Evolutionary conservation across 2,797 vertebrate species (phyloP), one percentile per base, ranked within the genome.

Genomic region (Hafferia zeledoni): DNA sequence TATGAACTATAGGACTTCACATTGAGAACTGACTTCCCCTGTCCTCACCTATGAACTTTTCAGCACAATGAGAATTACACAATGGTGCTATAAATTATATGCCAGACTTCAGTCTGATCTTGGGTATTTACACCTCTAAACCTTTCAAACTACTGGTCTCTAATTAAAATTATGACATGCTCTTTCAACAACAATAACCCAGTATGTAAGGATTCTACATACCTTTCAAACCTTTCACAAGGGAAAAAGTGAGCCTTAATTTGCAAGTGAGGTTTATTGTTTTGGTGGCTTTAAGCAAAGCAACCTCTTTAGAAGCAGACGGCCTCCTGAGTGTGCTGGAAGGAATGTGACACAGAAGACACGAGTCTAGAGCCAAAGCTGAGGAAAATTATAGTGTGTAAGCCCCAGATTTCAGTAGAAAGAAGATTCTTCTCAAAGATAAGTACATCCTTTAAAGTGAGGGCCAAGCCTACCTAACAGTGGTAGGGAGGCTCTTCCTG

Each of bases 81-180:
- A 35, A 74, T 49, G 55, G 68, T 27, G 13, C 68, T 86, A 79
- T 67, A 78, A 94, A 88, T 91, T 83, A 86, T 27, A 90, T 27
- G 61, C 30, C 91, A 84, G 44, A 52, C 69, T 94, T 84, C 74
- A 43, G 44, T 60, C 55, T 82, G 79, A 65, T 89, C 89, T 83
- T 55, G 44, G 84, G 47, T 64, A 69, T 86, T 90, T 76, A 89
- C 50, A 35, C 69, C 89, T 76, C n/a, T 35, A 88, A 94, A 83
- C 59, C 69, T 79, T 90, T 64, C 69, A 90, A 46, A 91, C 61
- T 43, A 67, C 69, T 72, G 57, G 65, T 93, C 90, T 93, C 83
- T 88, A 94, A 96, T 93, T 94, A 96, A 92, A 96, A 88, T 78
- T 61, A 68, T 81, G 79, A 94, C 87, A 83, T 4, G 3, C 31